These are phyloP conservation scores for Lamprologus ornatipinnis DNA, from an alignment of 2,113 vertebrate genomes.

Conservation along the genomic window DNA sequence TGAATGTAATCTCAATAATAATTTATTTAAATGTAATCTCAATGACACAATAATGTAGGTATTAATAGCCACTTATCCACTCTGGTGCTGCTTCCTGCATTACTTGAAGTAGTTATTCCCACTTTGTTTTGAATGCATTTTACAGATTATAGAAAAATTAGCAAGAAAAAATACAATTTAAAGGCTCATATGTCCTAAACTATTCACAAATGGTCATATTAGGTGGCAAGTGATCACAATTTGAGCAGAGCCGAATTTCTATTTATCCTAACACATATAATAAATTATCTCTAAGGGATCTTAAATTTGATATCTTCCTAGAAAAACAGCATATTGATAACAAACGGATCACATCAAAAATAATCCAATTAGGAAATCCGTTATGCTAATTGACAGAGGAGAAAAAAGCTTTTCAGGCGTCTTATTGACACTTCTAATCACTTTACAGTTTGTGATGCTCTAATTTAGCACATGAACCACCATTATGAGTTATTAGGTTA, in stretches of 20 bases:
- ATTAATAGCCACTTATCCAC: background rate
- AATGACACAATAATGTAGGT: background rate
- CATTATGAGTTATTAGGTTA: constrained; percentile 44
- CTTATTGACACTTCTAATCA: constrained; percentile 17
- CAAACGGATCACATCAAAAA: background rate
- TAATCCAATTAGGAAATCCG: background rate
- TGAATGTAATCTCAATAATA: background rate
- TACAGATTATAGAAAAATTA: background rate
- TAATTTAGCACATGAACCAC: constrained; percentile 11
- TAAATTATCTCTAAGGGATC: background rate
- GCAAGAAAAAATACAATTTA: background rate
- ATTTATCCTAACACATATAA: background rate
- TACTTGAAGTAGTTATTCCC: background rate
- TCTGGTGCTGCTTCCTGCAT: background rate
- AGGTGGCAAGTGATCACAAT: background rate
- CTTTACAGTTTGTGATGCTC: constrained; percentile 1
- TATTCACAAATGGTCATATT: background rate
- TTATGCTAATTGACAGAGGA: background rate
- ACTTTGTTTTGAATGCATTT: background rate
- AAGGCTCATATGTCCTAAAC: background rate
- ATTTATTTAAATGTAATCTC: background rate
- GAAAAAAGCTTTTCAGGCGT: background rate
- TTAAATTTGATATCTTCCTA: background rate
- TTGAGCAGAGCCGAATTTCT: background rate
- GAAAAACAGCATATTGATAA: background rate